Evolutionary conservation across 2,113 vertebrate genomes (phyloP), one percentile per base, ranked within the genome.

Genomic region (Irena cyanogastra): DNA sequence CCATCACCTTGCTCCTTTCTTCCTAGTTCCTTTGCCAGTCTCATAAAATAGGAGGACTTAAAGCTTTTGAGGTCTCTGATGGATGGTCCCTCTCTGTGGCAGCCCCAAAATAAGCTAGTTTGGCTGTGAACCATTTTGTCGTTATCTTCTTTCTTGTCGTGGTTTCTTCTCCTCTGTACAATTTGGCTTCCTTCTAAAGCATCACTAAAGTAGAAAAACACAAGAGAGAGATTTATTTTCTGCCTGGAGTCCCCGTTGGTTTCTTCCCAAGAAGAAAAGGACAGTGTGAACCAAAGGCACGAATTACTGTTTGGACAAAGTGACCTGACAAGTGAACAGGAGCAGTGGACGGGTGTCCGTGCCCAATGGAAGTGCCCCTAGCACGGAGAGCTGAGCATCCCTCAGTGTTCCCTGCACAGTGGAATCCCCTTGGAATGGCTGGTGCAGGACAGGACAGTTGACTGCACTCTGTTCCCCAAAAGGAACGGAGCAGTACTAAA

Each of bases 211-310:
- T 4, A 74, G 52, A 28, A 68, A 84, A 83, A 60, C 85, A 47
- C 47, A 79, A 79, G 41, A 44, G 41, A 21, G 53, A 82, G 69
- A 93, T 89, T 94, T 95, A 92, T 93, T 86, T 93, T 85, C 66
- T 93, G 75, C 93, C 75, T 83, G 35, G 78, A 91, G 47, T 57
- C 78, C 69, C 70, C 0, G 0, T 23, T 92, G 65, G 49, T 83
- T 93, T 90, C 87, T 95, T 56, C 88, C 87, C 69, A 78, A 88
- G 45, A 66, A 90, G 71, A 80, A 95, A 94, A 88, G 82, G 83
- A 94, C 79, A 93, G 72, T 14, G 69, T 93, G 94, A 96, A 96
- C 87, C 82, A 74, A 77, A 77, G 66, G 71, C 64, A 95, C 59
- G 89, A 91, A 65, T 96, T 93, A 89, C 59, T 54, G 56, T 69